Base-by-base conservation (phyloP, 2,888 invertebrate species). In the Idaea straminata region DNA sequence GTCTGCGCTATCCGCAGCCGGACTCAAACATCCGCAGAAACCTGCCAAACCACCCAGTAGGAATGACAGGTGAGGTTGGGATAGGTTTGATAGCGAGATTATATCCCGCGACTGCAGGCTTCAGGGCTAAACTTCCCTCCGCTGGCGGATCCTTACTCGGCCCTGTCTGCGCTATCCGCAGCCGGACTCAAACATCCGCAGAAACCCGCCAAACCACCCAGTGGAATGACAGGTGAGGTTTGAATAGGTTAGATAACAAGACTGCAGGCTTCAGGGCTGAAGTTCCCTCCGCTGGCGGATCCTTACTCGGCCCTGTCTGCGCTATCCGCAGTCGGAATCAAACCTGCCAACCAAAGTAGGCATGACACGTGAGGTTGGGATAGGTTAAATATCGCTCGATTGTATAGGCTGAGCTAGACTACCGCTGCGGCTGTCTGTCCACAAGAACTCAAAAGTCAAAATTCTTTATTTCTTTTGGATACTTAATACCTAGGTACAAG, bases 41-140 rank as follows among this genome's bases (percentile, higher is more conserved):
- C 84, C 80, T 35, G 78, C 73, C 71, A 91, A 82, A 74, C 87
- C 83, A 69, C 86, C 80, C 64, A 83, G 74, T 63, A 83, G 85
- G 70, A 88, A 80, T 79, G 93, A 85, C 66, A 91, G 83, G 93
- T 93, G 73, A 69, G 66, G 60, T 47, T 36, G 4, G 36, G 36
- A 7, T 36, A 36, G 36, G 36, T 36, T 36, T 3, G 10, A 7
- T 36, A 7, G 36, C 36, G 3, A 36, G 36, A 36, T 4, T 97
- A 97, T 88, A 94, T 2, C 25, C 2, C 25, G 1, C 2, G 1
- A 25, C 3, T 25, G 25, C 3, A 25, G 25, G 25, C 25, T 25
- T 25, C 96, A 7, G 96, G 96, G 34, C 85, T 97, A 66, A 95
- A 94, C 79, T 96, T 97, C 87, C 87, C 96, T 0, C 95, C 95